phyloP scores from a whole-genome alignment of 2,888 invertebrate species.

The Brenthis daphne region DNA sequence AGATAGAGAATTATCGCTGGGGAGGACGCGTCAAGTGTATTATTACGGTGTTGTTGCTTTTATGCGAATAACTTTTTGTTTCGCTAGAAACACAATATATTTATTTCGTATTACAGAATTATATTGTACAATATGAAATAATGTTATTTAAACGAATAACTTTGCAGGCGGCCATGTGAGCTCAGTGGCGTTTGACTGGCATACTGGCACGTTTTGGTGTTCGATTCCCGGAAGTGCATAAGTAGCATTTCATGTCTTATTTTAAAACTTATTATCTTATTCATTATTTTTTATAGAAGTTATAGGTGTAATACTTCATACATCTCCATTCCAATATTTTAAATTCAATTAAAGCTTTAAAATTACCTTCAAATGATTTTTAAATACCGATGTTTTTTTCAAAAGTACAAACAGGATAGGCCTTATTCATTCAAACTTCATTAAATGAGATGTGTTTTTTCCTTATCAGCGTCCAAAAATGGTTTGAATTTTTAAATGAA shows the following conservation, averaged over 20 bases:
- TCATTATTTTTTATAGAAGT: too few relatives aligned
- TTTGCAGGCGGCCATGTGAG: too few relatives aligned
- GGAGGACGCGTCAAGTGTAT: conserved; percentile 12
- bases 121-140: background rate
- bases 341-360: background rate
- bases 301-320: too few relatives aligned
- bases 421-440: conserved; percentile 7
- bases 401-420: conserved; percentile 3
- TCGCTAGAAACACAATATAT: conserved; percentile 2
- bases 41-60: conserved; percentile 14
- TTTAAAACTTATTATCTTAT: too few relatives aligned
- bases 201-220: too few relatives aligned
- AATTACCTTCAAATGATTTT: background rate
- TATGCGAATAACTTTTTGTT: conserved; percentile 11
- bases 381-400: background rate
- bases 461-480: conserved; percentile 2
- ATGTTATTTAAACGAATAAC: too few relatives aligned
- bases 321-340: background rate
- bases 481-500: conserved; percentile 20
- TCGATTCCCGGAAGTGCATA: too few relatives aligned
- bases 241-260: too few relatives aligned
- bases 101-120: background rate
- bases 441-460: conserved; percentile 8
- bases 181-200: too few relatives aligned
- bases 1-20: conserved; percentile 22